Evolutionary conservation across 2,888 invertebrate genomes (phyloP), one percentile per base, ranked within the genome.

Genomic region (Campopleginae sp.): DNA sequence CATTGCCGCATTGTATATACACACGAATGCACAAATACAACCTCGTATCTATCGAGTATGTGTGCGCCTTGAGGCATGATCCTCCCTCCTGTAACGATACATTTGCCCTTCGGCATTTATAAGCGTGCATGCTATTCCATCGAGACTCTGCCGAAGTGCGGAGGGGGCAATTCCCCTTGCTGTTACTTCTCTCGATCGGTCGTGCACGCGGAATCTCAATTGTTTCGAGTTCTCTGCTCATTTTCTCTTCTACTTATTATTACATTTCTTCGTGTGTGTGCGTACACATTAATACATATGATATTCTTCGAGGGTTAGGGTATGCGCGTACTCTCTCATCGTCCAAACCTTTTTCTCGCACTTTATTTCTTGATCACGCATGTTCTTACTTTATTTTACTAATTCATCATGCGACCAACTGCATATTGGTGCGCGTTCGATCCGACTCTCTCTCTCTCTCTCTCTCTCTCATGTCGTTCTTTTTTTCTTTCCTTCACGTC

Each of bases 181-280:
- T 48, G 58, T 19, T 23, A 68, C 78, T 78, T 23, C 78, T 71
- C 87, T 87, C 83, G 82, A 89, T 90, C 89, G 88, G 88, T 89
- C 88, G 90, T 87, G 90, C 90, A 89, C 88, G 89, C 88, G 90
- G 92, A 92, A 92, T 92, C 90, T 90, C 92, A 92, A 92, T 92
- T 92, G 90, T 92, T 88, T 86, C 87, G 88, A 86, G 87, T 86
- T 86, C 72, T 81, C 84, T 76, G 48, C 72, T 77, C 74, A 79
- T 83, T 84, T 80, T 77, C 61, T 80, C 85, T 80, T 85, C 75
- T 82, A 54, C 76, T 68, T 63, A 48, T 54, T 38, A 38, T 38
- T 38, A 38, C 38, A 12, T 51, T 74, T n/a, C 17, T 14, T 19
- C 51, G 51, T 70, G 44, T 58, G 27, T 33, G 33, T 48, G 10